These are phyloP conservation scores for Petroica traversi DNA, from an alignment of 2,113 vertebrate species.

Conservation along the genomic window DNA sequence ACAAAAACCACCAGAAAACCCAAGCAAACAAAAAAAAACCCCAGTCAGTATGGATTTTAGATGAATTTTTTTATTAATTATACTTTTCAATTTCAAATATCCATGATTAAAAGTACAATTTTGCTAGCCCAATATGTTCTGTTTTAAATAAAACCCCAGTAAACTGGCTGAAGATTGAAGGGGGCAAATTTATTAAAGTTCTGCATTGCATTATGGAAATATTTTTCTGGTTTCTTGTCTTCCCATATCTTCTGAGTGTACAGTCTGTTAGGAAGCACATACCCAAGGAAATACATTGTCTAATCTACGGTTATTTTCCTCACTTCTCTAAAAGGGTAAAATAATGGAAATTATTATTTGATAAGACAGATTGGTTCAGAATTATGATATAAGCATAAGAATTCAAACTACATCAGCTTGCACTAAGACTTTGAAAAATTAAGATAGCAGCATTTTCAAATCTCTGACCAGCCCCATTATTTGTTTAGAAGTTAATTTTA, in stretches of 20 bases:
- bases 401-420: background rate
- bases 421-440: background rate
- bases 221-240: background rate
- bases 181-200: background rate
- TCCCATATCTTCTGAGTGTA: fast-evolving
- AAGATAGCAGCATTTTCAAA: background rate
- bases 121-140: background rate
- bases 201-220: background rate
- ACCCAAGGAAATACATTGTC: background rate
- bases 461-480: background rate
- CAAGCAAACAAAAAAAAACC: too few species aligned
- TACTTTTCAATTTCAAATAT: background rate
- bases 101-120: fast-evolving
- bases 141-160: background rate
- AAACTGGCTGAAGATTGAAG: background rate
- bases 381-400: background rate
- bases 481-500: background rate
- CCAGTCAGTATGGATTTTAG: fast-evolving
- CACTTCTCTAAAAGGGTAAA: background rate
- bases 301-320: background rate
- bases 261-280: background rate
- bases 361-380: background rate
- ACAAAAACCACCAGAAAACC: too few species aligned
- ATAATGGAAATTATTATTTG: background rate
- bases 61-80: background rate